A percentile compares a stretch with the other conserved stretches of the same genome.
These are phyloP conservation scores for Philotrypesis tridentata DNA, from an alignment of 1,140 invertebrate genomes.

Conservation along the genomic window DNA sequence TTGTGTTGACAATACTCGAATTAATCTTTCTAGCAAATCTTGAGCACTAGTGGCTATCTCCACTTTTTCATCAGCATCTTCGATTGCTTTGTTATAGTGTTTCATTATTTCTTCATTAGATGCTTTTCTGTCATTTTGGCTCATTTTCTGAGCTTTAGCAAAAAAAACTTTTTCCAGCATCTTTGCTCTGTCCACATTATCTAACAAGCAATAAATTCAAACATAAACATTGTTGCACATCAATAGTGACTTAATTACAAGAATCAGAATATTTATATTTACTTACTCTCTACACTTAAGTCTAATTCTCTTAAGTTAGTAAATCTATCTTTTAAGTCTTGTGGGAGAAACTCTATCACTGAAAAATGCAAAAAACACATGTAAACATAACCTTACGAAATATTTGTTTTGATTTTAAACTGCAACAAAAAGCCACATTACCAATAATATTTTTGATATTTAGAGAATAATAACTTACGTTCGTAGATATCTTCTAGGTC, in stretches of 20 bases:
- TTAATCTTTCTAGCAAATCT: constrained; percentile 94
- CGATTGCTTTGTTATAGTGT: constrained; percentile 94
- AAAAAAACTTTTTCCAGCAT: constrained; percentile 93
- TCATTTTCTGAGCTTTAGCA: constrained; percentile 87
- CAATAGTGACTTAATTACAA: not conserved
- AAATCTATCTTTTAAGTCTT: constrained; percentile 95
- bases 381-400: constrained; percentile 49
- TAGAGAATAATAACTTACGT: not conserved
- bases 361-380: constrained; percentile 68
- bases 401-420: constrained; percentile 40
- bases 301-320: constrained; percentile 99
- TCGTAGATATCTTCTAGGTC: not conserved
- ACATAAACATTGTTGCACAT: too few species aligned
- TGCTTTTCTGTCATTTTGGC: constrained; percentile 84
- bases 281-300: constrained; percentile 93
- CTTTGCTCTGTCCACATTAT: constrained; percentile 93
- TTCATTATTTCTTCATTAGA: constrained; percentile 90
- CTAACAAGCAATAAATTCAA: constrained; percentile 78
- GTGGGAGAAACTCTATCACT: constrained; percentile 98
- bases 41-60: constrained; percentile 95
- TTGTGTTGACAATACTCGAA: constrained; percentile 93
- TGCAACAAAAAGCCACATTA: too few species aligned
- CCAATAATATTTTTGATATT: too few species aligned
- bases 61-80: constrained; percentile 92
- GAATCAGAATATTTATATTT: constrained; percentile 11